Evolutionary conservation across 2,888 invertebrate species (phyloP).

Genomic region (Pammene fasciana): DNA sequence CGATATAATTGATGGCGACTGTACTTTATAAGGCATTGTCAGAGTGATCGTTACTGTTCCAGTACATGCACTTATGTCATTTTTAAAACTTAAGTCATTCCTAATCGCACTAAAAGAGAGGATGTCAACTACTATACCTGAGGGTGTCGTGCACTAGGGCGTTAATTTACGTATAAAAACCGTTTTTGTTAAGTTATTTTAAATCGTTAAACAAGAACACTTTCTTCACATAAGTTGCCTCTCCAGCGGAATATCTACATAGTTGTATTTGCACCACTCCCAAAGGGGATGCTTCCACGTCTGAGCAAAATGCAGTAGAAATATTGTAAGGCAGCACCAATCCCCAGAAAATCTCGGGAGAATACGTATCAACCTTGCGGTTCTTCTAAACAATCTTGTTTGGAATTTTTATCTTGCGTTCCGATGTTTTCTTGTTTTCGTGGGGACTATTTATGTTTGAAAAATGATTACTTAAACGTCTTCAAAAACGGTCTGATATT

Average conservation of each 20-base stretch:
- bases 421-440: neutral
- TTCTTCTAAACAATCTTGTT: slow-evolving; percentile 3
- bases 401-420: neutral
- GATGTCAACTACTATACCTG: too few species aligned
- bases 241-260: neutral
- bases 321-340: slow-evolving; percentile 14
- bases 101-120: too few species aligned
- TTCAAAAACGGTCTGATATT: too few species aligned
- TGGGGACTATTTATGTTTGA: too few species aligned
- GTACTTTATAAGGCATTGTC: too few species aligned
- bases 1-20: too few species aligned
- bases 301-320: slow-evolving; percentile 6
- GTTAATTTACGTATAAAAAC: too few species aligned
- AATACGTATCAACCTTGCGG: neutral
- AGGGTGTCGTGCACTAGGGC: too few species aligned
- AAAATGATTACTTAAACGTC: too few species aligned
- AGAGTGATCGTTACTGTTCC: too few species aligned
- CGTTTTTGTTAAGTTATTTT: neutral
- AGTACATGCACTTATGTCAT: too few species aligned
- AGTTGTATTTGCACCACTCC: slow-evolving; percentile 6
- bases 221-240: neutral
- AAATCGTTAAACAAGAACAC: neutral
- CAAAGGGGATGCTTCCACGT: slow-evolving; percentile 6
- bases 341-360: neutral
- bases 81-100: too few species aligned